Conservation (phyloP, 2,113 vertebrate species). For the Taxidea taxus region DNA sequence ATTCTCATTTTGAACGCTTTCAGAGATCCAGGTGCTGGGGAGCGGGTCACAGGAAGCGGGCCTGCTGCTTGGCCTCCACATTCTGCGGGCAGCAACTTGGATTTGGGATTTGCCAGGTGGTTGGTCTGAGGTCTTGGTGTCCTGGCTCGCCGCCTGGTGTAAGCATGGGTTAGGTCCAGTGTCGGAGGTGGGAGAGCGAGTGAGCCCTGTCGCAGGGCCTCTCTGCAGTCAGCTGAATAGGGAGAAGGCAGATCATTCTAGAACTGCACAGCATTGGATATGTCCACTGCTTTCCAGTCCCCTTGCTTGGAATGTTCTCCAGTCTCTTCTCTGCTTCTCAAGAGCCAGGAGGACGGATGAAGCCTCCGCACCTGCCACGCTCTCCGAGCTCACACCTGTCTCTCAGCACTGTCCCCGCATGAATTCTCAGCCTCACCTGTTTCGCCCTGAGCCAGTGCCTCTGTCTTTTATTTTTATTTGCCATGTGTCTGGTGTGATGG, state of each 20-base stretch:
- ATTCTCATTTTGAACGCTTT: neutral
- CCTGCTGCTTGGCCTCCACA: rapidly evolving
- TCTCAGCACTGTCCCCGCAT: rapidly evolving
- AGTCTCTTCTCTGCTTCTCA: neutral
- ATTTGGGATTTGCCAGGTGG: neutral
- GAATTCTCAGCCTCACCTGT: neutral
- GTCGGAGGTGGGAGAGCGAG: neutral
- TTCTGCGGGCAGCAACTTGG: rapidly evolving
- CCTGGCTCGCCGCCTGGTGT: neutral
- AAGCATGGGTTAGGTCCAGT: neutral
- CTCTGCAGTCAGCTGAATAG: neutral
- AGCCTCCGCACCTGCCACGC: rapidly evolving
- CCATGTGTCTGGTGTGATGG: neutral
- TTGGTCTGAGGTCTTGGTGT: neutral
- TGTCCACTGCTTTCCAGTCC: neutral
- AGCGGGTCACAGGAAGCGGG: neutral
- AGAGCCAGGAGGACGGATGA: too few species aligned
- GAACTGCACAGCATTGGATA: neutral
- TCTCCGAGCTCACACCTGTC: rapidly evolving
- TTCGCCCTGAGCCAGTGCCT: neutral
- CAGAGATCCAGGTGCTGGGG: neutral
- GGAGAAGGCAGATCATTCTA: neutral
- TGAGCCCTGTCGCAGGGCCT: neutral
- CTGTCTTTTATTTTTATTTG: neutral
- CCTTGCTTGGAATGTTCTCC: neutral